Evolutionary conservation across 2,113 vertebrate species (phyloP).

Genomic region (Picathartes gymnocephalus): DNA sequence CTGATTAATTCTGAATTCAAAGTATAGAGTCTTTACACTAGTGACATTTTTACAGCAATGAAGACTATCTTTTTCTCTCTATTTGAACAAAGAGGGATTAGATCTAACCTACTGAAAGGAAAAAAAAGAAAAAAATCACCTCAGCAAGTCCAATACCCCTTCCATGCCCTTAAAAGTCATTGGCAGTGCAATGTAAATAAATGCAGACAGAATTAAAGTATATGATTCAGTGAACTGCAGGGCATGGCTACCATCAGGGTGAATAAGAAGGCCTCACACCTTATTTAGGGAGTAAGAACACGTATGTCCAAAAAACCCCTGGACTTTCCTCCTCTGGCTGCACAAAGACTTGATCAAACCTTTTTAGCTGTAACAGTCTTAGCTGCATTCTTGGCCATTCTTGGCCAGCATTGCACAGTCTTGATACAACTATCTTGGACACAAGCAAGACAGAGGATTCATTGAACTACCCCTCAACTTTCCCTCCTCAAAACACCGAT

Average conservation of each 20-base stretch:
- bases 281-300: neutral
- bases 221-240: neutral
- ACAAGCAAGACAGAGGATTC: rapidly evolving
- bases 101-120: neutral
- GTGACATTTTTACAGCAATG: neutral
- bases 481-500: neutral
- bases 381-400: neutral
- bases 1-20: neutral
- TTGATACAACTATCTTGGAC: neutral
- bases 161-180: neutral
- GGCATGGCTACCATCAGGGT: neutral
- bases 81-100: neutral
- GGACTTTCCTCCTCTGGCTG: neutral
- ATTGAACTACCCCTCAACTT: neutral
- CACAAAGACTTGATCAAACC: neutral
- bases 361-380: neutral
- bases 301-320: rapidly evolving
- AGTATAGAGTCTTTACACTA: neutral
- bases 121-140: neutral
- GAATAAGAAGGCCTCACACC: neutral
- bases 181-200: neutral
- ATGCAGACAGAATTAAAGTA: neutral
- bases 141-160: neutral
- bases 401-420: neutral
- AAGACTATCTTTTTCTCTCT: neutral